Evolutionary conservation across 2,113 vertebrate genomes (phyloP), one percentile per base, ranked within the genome.

Genomic region (Pseudopodoces humilis): DNA sequence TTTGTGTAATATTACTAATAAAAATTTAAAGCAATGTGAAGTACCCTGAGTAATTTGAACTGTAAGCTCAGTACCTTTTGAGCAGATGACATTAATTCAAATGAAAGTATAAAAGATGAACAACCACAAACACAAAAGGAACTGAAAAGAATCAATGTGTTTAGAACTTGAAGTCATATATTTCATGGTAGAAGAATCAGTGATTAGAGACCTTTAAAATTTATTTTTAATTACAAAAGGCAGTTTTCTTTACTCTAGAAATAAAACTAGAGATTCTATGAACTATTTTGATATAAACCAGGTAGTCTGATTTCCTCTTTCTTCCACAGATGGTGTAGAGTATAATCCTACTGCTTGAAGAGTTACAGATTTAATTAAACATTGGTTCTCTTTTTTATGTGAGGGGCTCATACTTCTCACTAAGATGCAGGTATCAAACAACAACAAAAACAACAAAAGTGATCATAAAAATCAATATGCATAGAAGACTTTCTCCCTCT

Each of bases 71-170:
- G 58, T 27, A 76, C 25, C 0, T 0, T 49, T 56, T 79, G 53
- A 79, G 13, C 37, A 83, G 21, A 92, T 86, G 49, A 71, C 43
- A 78, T 91, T 68, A 92, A 89, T 65, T 83, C n/a, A 89, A 92
- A 33, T 62, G 41, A 91, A 83, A 83, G 4, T 56, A 64, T 59
- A 86, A 39, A 70, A 65, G 24, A 89, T 72, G 53, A 92, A 81
- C 22, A 92, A 84, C 35, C 6, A 71, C 11, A 89, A 94, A 87
- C 2, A 5, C 11, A 84, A 91, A 92, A 82, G 15, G 50, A 90
- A 94, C 10, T 30, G 22, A 71, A 82, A 95, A 90, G 28, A 70
- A 87, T 43, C 20, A 43, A 53, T 28, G 9, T 50, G 15, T 35
- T 87, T 67, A 72, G 31, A 82, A 87, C 15, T 72, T 44, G 37